Evolutionary conservation across 2,888 invertebrate species (phyloP).

Genomic region (Alentia gelatinosa): DNA sequence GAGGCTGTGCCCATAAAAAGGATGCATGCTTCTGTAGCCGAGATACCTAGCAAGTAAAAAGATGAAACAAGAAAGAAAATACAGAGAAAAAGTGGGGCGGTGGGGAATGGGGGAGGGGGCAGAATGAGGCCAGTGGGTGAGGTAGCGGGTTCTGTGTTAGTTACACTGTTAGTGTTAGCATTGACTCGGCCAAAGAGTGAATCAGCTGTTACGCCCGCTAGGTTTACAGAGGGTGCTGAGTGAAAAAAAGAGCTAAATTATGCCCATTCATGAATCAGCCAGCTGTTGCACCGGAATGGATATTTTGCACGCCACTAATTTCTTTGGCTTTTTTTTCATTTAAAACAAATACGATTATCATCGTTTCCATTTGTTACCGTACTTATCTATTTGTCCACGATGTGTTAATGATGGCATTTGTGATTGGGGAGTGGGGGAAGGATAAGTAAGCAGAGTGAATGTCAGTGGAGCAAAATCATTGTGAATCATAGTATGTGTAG

Average conservation of each 20-base stretch:
- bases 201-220: not conserved
- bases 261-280: not conserved
- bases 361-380: no score
- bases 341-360: no score
- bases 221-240: not conserved
- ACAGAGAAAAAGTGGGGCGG: not conserved
- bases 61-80: not conserved
- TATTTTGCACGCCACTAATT: no score
- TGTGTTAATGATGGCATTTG: no score
- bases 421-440: no score
- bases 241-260: not conserved
- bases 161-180: not conserved
- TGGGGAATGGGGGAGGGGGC: not conserved
- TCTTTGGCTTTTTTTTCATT: no score
- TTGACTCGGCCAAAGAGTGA: not conserved
- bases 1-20: not conserved
- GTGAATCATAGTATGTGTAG: no score
- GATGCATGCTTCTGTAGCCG: not conserved
- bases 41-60: no score
- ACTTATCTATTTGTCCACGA: no score
- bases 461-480: no score
- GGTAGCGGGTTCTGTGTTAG: not conserved
- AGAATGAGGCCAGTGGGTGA: not conserved
- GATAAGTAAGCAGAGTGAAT: no score
- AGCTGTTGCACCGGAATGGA: not conserved